Percentiles rank a stretch among this genome's conserved stretches.
Conservation (phyloP, 2,888 invertebrate genomes). For the Drosophila borborema region DNA sequence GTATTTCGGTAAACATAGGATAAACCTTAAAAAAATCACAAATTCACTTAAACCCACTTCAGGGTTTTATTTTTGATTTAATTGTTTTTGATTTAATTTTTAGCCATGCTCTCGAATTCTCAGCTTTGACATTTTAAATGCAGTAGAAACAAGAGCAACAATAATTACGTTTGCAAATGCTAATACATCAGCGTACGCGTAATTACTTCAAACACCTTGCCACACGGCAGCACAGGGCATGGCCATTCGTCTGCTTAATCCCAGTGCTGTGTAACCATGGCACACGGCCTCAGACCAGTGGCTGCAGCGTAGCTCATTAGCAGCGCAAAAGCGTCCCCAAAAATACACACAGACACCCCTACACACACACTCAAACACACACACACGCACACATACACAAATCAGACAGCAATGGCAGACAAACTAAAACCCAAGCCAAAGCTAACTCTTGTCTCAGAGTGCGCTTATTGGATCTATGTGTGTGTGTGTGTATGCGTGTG, state of each 20-base stretch:
- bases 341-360: conserved; percentile 34
- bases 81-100: conserved; percentile 7
- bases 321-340: conserved; percentile 45
- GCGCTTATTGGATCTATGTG: conserved; percentile 32
- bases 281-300: conserved; percentile 49
- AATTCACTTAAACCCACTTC: conserved; percentile 69
- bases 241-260: conserved; percentile 55
- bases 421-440: conserved; percentile 54
- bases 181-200: conserved; percentile 73
- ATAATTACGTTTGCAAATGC: conserved; percentile 75
- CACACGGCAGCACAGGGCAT: conserved; percentile 27
- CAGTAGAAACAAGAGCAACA: conserved; percentile 43
- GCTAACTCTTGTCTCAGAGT: conserved; percentile 55
- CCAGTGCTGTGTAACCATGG: conserved; percentile 49
- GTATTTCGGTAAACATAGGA: background rate
- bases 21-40: conserved; percentile 32
- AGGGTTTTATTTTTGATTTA: conserved; percentile 31
- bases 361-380: conserved; percentile 14
- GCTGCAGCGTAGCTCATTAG: conserved; percentile 62
- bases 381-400: conserved; percentile 29
- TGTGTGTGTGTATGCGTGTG: conserved; percentile 21
- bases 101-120: conserved; percentile 11
- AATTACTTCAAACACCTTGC: conserved; percentile 79
- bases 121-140: conserved; percentile 46
- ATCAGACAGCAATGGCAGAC: conserved; percentile 43